Evolutionary conservation across 37 sponge, comb jelly and placozoan genomes (phyloP).

Genomic region (Dysidea cf. avara): DNA sequence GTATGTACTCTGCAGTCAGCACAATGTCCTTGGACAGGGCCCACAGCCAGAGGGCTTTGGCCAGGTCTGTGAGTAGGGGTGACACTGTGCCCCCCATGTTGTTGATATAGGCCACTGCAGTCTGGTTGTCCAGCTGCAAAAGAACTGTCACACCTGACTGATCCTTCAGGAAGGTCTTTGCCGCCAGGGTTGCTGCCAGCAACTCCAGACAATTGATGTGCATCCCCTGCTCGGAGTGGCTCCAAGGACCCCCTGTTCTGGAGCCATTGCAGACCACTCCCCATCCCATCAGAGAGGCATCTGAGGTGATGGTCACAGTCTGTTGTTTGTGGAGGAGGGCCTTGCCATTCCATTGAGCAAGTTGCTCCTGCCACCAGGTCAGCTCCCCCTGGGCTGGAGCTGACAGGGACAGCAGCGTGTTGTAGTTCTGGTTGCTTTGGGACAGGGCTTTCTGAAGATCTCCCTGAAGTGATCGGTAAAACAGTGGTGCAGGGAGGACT

Average conservation of each 20-base stretch:
- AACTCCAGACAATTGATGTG: too few species aligned
- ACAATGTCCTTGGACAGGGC: conserved; percentile 39
- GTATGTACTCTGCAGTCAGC: too few species aligned
- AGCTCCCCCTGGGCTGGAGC: conserved; percentile 23
- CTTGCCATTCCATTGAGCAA: too few species aligned
- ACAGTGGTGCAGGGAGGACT: too few species aligned
- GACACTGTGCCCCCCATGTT: too few species aligned
- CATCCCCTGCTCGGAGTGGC: conserved; percentile 7
- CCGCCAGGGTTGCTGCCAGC: conserved; percentile 42
- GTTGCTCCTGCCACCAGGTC: too few species aligned
- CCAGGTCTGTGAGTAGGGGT: conserved; percentile 4
- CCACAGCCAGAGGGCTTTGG: conserved; percentile 43
- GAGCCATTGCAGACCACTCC: conserved; percentile 28
- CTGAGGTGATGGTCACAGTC: conserved; percentile 17
- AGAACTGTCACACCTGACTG: conserved; percentile 12
- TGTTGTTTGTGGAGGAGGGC: background rate
- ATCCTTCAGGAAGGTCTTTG: conserved; percentile 34
- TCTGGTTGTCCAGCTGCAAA: too few species aligned
- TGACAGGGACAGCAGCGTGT: conserved; percentile 30
- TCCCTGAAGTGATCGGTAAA: too few species aligned
- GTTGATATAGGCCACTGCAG: too few species aligned
- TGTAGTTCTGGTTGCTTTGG: too few species aligned
- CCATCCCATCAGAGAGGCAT: conserved; percentile 55
- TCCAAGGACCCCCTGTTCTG: conserved; percentile 58
- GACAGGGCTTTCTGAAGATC: too few species aligned